These are phyloP conservation scores for Prietella phreatophila DNA, from an alignment of 2,113 vertebrate genomes.

Conservation along the genomic window DNA sequence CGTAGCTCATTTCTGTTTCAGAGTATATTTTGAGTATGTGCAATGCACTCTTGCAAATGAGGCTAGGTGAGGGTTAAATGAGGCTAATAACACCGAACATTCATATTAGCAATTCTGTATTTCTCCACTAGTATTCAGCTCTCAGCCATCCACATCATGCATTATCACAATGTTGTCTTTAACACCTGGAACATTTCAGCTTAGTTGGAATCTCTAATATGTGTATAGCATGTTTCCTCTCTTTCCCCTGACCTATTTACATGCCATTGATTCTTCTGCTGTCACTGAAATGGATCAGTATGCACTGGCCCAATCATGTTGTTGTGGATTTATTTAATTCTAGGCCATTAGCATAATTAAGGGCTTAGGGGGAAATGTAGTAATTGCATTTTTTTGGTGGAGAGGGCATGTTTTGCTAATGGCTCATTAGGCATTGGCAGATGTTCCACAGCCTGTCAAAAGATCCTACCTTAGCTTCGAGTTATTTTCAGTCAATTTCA, in stretches of 20 bases:
- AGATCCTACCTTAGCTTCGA: slow-evolving; percentile 60
- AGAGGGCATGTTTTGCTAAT: slow-evolving; percentile 76
- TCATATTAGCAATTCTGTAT: slow-evolving; percentile 14
- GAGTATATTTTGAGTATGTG: slow-evolving; percentile 11
- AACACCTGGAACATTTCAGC: slow-evolving; percentile 43
- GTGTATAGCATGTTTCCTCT: slow-evolving; percentile 39
- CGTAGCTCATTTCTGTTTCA: slow-evolving; percentile 27
- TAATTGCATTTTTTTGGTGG: slow-evolving; percentile 80
- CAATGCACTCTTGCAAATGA: background rate
- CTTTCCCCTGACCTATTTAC: slow-evolving; percentile 70
- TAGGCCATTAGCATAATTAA: slow-evolving; percentile 78
- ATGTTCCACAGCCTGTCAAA: slow-evolving; percentile 67
- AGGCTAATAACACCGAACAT: slow-evolving; percentile 32
- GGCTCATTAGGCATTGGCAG: slow-evolving; percentile 78
- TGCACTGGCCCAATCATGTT: slow-evolving; percentile 68
- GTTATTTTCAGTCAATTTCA: slow-evolving; percentile 54
- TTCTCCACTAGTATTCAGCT: slow-evolving; percentile 20
- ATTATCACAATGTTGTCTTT: slow-evolving; percentile 44
- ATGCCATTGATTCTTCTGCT: slow-evolving; percentile 70
- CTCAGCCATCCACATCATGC: slow-evolving; percentile 34
- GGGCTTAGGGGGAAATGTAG: slow-evolving; percentile 77
- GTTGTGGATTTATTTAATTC: slow-evolving; percentile 79
- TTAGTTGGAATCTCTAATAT: slow-evolving; percentile 41
- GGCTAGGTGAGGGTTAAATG: slow-evolving; percentile 29
- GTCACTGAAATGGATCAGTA: slow-evolving; percentile 65